A percentile compares a stretch with the other conserved stretches of the same genome.
Evolutionary conservation across 2,888 invertebrate species (phyloP).

Genomic region (Calliopum simillimum): DNA sequence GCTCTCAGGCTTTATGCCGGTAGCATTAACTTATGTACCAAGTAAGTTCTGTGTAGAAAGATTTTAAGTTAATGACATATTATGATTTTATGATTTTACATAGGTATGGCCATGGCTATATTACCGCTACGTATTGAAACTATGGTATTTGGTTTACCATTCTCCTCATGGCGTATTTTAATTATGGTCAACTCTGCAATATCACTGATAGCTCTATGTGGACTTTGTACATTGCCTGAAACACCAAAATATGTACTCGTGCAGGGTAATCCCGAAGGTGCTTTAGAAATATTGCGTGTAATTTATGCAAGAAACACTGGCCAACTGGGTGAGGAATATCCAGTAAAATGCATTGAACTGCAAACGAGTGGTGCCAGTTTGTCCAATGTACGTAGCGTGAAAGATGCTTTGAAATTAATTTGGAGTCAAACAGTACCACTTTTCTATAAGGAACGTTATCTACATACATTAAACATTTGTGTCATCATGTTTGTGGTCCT

Average conservation of each 20-base stretch:
- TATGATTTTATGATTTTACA: slow-evolving; percentile 46
- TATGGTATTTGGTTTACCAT: slow-evolving; percentile 69
- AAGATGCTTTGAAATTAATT: slow-evolving; percentile 57
- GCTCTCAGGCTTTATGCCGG: slow-evolving; percentile 71
- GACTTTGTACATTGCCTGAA: slow-evolving; percentile 76
- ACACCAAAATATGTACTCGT: slow-evolving; percentile 82
- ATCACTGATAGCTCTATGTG: slow-evolving; percentile 72
- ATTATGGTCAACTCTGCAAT: slow-evolving; percentile 76
- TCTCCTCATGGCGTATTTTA: slow-evolving; percentile 82
- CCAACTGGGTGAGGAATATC: slow-evolving; percentile 66
- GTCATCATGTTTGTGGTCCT: slow-evolving; percentile 57
- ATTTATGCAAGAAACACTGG: slow-evolving; percentile 73
- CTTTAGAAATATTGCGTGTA: slow-evolving; percentile 71
- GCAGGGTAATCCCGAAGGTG: slow-evolving; percentile 72
- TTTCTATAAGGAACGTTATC: slow-evolving; percentile 53
- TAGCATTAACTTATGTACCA: slow-evolving; percentile 71
- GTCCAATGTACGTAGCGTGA: slow-evolving; percentile 53
- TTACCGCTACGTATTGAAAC: slow-evolving; percentile 72
- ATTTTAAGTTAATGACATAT: not conserved
- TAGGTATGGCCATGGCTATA: slow-evolving; percentile 76
- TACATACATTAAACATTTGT: slow-evolving; percentile 62
- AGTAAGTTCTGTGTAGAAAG: slow-evolving; percentile 59
- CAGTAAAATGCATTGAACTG: slow-evolving; percentile 65
- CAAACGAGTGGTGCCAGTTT: slow-evolving; percentile 56
- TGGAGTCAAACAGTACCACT: slow-evolving; percentile 63